Base-by-base conservation (phyloP, 2,797 vertebrate species). In the Tragopan temminckii region DNA sequence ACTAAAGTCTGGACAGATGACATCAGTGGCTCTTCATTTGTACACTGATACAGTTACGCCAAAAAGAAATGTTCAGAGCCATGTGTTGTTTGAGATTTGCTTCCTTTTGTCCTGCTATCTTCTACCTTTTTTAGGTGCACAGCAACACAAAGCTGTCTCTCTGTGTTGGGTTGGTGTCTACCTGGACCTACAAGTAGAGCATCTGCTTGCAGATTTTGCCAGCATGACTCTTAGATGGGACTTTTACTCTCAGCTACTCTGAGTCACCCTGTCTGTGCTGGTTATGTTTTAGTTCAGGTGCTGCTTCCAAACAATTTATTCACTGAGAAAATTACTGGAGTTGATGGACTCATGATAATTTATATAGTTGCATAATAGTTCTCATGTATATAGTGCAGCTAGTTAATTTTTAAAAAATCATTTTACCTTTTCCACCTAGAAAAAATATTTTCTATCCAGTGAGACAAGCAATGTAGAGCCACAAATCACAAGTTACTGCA, bases 271-370 rank as follows among this genome's bases (percentile, higher is more conserved):
- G 21, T 68, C 74, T 85, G 7, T 9, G 19, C 27, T 8, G 14
- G 31, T 58, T 69, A 50, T 40, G 13, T 33, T 90, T 90, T 50
- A 62, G 23, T 50, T 69, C 57, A 36, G 52, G 38, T 50, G 64
- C n/a, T 91, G 11, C 25, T 87, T 79, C 52, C 77, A 68, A 58
- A 27, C 33, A 94, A 72, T 90, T 66, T 45, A 78, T 12, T 19
- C 53, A 78, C 89, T 94, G 91, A 93, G 69, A 85, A 89, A 76
- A 72, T 63, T 78, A 27, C 58, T 68, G n/a, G 33, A 89, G 68
- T 74, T 58, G 43, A 88, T 8, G 95, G 85, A 38, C 20, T 92
- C 17, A 21, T 8, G 7, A 13, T 72, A 61, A 94, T 92, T 96
- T 93, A 61, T 67, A 64, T n/a, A 75, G 12, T 88, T 91, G 45